phyloP scores from a whole-genome alignment of 2,113 vertebrate species.

The Cygnus buccinator region DNA sequence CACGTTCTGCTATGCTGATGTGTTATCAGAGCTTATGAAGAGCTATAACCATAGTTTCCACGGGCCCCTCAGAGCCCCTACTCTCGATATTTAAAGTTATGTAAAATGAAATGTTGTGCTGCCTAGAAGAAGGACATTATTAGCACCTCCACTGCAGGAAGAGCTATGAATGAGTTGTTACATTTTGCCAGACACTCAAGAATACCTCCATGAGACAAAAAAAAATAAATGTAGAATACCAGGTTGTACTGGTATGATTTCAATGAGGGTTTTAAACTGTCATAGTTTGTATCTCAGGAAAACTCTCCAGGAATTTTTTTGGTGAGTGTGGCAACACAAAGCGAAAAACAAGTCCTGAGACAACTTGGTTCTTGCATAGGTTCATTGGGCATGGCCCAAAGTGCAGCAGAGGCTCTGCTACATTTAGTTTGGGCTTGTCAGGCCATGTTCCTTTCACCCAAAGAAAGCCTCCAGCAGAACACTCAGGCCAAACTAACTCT shows the following conservation, averaged over 20 bases:
- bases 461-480: neutral
- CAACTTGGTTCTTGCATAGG: neutral
- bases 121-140: neutral
- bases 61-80: too few relatives aligned
- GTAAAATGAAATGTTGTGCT: neutral
- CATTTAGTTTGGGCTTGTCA: neutral
- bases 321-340: neutral
- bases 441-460: neutral
- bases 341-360: neutral
- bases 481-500: neutral
- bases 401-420: neutral
- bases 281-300: neutral
- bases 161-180: neutral
- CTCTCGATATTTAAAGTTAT: neutral
- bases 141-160: neutral
- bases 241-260: neutral
- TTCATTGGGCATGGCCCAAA: neutral
- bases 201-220: neutral
- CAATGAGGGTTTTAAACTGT: neutral
- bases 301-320: neutral
- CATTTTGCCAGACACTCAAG: neutral
- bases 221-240: neutral
- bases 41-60: neutral
- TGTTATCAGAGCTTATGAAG: neutral
- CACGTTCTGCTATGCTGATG: neutral